A percentile compares a stretch with the other conserved stretches of the same genome.
These are phyloP conservation scores for Gymnosoma rotundatum DNA, from an alignment of 2,888 invertebrate species.

Conservation along the genomic window DNA sequence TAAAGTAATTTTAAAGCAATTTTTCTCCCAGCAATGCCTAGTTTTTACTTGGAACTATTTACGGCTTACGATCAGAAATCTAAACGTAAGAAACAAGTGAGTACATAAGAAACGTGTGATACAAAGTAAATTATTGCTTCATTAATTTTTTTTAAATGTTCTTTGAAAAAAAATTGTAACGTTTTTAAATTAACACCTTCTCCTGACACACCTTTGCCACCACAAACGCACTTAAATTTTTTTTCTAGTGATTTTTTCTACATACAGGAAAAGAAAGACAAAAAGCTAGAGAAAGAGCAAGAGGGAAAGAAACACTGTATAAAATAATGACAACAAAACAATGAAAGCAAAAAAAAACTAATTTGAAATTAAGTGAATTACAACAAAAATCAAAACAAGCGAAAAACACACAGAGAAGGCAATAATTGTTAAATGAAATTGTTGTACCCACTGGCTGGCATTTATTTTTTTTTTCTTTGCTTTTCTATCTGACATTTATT, in stretches of 20 bases:
- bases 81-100: no score
- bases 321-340: conserved; percentile 54
- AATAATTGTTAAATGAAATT: conserved; percentile 56
- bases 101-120: no score
- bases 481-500: conserved; percentile 22
- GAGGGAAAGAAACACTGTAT: conserved; percentile 44
- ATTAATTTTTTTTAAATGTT: no score
- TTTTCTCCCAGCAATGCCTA: no score
- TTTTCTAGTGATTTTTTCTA: conserved; percentile 27
- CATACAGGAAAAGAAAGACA: background rate
- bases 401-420: conserved; percentile 53
- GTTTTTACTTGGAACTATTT: no score
- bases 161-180: no score
- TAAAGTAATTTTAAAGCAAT: no score
- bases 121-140: no score
- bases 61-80: no score
- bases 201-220: background rate
- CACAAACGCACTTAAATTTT: background rate
- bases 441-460: conserved; percentile 17
- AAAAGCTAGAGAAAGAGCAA: background rate
- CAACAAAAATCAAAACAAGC: conserved; percentile 43
- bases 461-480: background rate
- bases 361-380: conserved; percentile 40
- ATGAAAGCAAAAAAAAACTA: conserved; percentile 10
- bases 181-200: background rate